A percentile compares a stretch with the other conserved stretches of the same genome.
Evolutionary conservation across 2,888 invertebrate species (phyloP).

Genomic region (Fragum sueziense): DNA sequence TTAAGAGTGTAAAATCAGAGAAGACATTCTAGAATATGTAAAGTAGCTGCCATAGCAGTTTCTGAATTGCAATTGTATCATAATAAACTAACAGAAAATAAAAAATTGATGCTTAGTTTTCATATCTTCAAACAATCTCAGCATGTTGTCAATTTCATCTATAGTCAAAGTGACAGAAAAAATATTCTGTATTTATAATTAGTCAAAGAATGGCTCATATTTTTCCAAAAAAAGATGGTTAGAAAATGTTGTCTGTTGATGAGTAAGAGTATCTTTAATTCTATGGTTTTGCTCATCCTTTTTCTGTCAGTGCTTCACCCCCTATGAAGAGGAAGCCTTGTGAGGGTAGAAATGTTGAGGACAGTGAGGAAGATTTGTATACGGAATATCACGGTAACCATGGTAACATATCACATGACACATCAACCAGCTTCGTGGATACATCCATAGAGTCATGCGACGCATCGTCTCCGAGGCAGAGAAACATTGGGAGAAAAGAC

Average conservation of each 20-base stretch:
- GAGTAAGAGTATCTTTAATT: background rate
- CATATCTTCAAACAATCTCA: too few relatives aligned
- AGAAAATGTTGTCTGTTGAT: background rate
- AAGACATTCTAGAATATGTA: too few relatives aligned
- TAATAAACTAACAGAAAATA: too few relatives aligned
- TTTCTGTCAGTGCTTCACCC: conserved; percentile 71
- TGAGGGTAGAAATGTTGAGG: conserved; percentile 76
- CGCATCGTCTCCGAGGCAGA: conserved; percentile 35
- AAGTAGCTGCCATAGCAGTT: too few relatives aligned
- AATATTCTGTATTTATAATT: too few relatives aligned
- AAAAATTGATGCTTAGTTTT: too few relatives aligned
- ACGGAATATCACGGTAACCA: conserved; percentile 76
- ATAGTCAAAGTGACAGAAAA: too few relatives aligned
- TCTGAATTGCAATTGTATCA: too few relatives aligned
- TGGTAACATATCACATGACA: conserved; percentile 45
- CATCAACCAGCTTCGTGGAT: conserved; percentile 40
- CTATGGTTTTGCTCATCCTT: background rate
- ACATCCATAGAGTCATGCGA: conserved; percentile 21
- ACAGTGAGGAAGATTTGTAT: conserved; percentile 79
- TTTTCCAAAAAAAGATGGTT: background rate
- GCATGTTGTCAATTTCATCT: too few relatives aligned
- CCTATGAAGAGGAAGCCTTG: conserved; percentile 72
- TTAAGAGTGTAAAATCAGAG: too few relatives aligned
- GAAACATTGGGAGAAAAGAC: conserved; percentile 28
- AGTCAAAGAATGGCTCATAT: too few relatives aligned